Base-by-base conservation (phyloP, 2,888 invertebrate genomes). In the Eupelmus urozonus region DNA sequence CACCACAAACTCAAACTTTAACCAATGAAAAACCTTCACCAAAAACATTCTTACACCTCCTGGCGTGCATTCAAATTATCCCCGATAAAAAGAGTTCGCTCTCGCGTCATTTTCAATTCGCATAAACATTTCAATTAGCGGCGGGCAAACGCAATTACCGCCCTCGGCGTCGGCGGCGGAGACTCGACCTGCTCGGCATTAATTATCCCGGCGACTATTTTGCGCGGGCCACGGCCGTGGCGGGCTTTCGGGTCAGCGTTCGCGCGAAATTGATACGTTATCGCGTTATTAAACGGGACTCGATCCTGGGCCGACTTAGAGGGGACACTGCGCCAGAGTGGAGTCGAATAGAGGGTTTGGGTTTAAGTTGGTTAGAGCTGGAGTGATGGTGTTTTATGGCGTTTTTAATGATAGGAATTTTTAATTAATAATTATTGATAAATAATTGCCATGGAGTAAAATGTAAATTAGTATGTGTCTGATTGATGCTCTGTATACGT, bases 231-330 rank as follows among this genome's bases (percentile, higher is more conserved):
- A 4, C 9, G 45, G 45, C 9, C 2, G 2, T 45, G 2, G 13
- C 45, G 9, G 13, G 45, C 45, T 45, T 13, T 4, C 45, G 81
- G 83, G 83, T 81, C 84, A 84, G 84, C 82, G 81, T 86, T 84
- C 16, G 83, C 82, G 83, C 83, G 85, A 87, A 87, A 88, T 87
- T 88, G 87, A 87, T 88, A 87, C 85, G 85, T 87, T 87, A 85
- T 85, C 86, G 83, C 84, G 83, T 83, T 85, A 86, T 87, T 87
- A 85, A 84, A 83, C 82, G 83, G 80, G 82, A 69, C 81, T 82
- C 83, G 84, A 86, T 85, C 84, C 83, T 74, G 40, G 27, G 42
- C 34, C 11, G 67, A 62, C 69, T 69, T 76, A 11, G 16, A 4
- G 49, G 5, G 16, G 65, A 45, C 20, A 11, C 45, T 53, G 53